phyloP scores from a whole-genome alignment of 2,888 invertebrate genomes.

The Drosophila nr. fundita region DNA sequence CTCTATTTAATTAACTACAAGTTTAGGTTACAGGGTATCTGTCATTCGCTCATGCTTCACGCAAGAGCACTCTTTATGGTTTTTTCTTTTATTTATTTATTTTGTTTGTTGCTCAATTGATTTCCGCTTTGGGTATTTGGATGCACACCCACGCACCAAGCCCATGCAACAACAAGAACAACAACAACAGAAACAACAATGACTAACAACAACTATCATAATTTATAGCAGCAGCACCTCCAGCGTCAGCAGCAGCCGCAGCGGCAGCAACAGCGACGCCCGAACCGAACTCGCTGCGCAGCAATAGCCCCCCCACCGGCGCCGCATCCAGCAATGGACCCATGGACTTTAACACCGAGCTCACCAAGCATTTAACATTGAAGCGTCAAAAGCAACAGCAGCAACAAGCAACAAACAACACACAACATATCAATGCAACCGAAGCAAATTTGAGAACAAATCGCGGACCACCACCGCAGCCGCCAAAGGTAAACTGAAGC shows the following conservation, averaged over 20 bases:
- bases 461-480: slow-evolving; percentile 93
- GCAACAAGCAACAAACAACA: slow-evolving; percentile 42
- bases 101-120: slow-evolving; percentile 62
- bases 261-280: slow-evolving; percentile 79
- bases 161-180: slow-evolving; percentile 60
- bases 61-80: background rate
- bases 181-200: slow-evolving; percentile 75
- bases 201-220: slow-evolving; percentile 31
- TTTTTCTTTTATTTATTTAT: background rate
- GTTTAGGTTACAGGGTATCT: background rate
- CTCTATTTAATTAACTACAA: background rate
- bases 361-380: slow-evolving; percentile 84
- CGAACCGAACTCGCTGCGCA: slow-evolving; percentile 64
- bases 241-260: slow-evolving; percentile 64
- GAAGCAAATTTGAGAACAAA: slow-evolving; percentile 85
- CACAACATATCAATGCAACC: slow-evolving; percentile 80
- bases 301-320: slow-evolving; percentile 67
- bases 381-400: slow-evolving; percentile 84
- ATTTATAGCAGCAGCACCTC: slow-evolving; percentile 44
- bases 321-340: slow-evolving; percentile 72
- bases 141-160: slow-evolving; percentile 52
- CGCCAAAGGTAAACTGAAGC: slow-evolving; percentile 85
- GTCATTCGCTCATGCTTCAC: background rate
- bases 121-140: slow-evolving; percentile 61
- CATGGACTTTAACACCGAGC: slow-evolving; percentile 84